These are phyloP conservation scores for Eristalinus aeneus DNA, from an alignment of 2,888 invertebrate genomes.

Conservation along the genomic window DNA sequence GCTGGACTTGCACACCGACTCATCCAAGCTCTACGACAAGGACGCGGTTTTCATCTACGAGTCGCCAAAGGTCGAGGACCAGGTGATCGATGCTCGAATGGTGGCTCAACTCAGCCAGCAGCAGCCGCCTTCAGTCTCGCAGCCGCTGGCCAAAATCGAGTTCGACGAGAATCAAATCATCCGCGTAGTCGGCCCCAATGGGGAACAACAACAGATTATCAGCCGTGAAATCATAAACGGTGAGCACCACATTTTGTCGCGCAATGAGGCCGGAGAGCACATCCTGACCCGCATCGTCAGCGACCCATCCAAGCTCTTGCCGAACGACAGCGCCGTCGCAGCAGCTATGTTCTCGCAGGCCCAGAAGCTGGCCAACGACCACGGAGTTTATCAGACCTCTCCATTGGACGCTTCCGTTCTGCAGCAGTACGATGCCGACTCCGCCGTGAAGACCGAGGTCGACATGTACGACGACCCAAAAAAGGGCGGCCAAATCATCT, in stretches of 20 bases:
- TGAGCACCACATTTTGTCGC: constrained; percentile 80
- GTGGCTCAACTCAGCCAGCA: constrained; percentile 77
- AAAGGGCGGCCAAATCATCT: constrained; percentile 80
- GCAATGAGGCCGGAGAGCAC: constrained; percentile 81
- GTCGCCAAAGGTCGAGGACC: constrained; percentile 79
- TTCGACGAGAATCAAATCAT: constrained; percentile 81
- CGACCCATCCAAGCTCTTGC: constrained; percentile 80
- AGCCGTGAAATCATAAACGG: constrained; percentile 81
- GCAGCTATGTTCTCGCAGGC: constrained; percentile 80
- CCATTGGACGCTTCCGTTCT: constrained; percentile 79
- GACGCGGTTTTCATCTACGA: constrained; percentile 80
- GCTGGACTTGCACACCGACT: constrained; percentile 84
- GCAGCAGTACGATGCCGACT: constrained; percentile 78
- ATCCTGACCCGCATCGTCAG: constrained; percentile 80
- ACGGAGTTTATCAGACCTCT: constrained; percentile 78
- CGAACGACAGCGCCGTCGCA: constrained; percentile 78
- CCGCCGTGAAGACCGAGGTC: constrained; percentile 78
- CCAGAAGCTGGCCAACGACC: constrained; percentile 78
- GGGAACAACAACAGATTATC: constrained; percentile 80
- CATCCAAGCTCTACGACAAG: constrained; percentile 79
- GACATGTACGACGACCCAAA: constrained; percentile 79
- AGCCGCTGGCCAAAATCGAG: constrained; percentile 80
- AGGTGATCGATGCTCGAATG: constrained; percentile 80
- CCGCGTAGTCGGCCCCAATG: constrained; percentile 80
- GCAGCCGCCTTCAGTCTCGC: constrained; percentile 72